Percentiles rank a stretch among this genome's conserved stretches.
These are phyloP conservation scores for Theristicus caerulescens DNA, from an alignment of 2,113 vertebrate species.

Conservation along the genomic window DNA sequence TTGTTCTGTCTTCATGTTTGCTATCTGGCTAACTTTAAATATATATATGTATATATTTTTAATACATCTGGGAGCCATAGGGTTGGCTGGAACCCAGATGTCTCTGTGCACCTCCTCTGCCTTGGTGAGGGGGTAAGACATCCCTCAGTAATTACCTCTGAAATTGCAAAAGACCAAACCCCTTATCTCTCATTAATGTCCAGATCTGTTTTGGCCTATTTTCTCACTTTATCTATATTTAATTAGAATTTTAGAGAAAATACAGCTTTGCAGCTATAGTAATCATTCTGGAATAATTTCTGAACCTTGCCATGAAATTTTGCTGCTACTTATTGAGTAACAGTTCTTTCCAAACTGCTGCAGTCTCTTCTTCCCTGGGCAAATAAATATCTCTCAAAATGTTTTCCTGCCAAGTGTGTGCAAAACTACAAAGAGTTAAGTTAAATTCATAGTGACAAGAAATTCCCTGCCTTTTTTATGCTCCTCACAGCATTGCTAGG, in stretches of 20 bases:
- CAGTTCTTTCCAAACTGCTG: neutral
- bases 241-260: neutral
- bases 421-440: neutral
- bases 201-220: neutral
- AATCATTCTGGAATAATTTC: neutral
- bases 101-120: neutral
- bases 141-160: neutral
- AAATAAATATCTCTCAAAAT: neutral
- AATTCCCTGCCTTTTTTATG: neutral
- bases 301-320: neutral
- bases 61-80: neutral
- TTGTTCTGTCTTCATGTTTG: neutral
- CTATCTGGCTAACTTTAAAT: neutral
- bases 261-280: neutral
- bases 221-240: neutral
- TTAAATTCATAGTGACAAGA: neutral
- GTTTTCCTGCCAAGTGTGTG: fast-evolving
- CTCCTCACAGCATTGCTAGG: slow-evolving; percentile 3
- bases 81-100: neutral
- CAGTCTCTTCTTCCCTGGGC: neutral
- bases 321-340: neutral
- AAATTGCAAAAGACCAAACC: neutral
- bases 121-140: neutral
- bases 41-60: neutral
- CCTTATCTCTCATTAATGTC: neutral